Conservation (phyloP, 2,797 vertebrate species). For the Sebastes alutus region DNA sequence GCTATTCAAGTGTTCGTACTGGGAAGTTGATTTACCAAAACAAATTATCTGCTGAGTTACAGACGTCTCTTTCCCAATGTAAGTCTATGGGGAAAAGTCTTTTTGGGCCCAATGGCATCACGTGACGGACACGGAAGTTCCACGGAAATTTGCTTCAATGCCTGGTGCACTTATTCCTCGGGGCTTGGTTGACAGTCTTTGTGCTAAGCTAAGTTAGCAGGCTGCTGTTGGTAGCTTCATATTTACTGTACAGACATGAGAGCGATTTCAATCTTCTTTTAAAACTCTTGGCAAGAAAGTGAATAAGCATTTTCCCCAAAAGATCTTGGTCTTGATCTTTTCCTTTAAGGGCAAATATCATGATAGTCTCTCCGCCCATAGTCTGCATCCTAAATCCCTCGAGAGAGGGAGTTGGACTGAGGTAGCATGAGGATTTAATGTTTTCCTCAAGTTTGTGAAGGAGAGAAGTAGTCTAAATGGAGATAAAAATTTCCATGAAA, state of each 20-base stretch:
- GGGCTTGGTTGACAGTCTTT: neutral
- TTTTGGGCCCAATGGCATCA: too few relatives aligned
- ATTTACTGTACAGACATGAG: neutral
- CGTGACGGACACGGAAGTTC: too few relatives aligned
- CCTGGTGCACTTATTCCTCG: neutral
- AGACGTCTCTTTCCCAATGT: too few relatives aligned
- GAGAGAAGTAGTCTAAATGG: conserved; percentile 23
- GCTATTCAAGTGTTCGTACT: too few relatives aligned
- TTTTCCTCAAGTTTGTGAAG: conserved; percentile 28
- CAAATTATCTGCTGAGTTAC: too few relatives aligned
- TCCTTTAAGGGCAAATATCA: neutral
- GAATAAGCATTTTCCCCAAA: neutral
- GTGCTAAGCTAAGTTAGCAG: neutral
- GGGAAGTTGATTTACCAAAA: too few relatives aligned
- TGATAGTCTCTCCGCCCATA: neutral
- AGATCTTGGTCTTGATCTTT: neutral
- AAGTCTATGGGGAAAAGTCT: too few relatives aligned
- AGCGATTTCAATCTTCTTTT: neutral
- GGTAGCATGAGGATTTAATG: conserved; percentile 21
- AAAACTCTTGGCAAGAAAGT: neutral
- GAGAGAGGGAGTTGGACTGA: conserved; percentile 18
- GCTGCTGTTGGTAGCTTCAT: neutral
- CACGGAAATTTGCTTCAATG: too few relatives aligned
- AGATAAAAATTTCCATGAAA: conserved; percentile 37
- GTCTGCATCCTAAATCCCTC: conserved; percentile 10